These are phyloP conservation scores for Chironex yamaguchii DNA, from an alignment of 30 jellyfish, hydroid and myxozoan species.

Conservation along the genomic window DNA sequence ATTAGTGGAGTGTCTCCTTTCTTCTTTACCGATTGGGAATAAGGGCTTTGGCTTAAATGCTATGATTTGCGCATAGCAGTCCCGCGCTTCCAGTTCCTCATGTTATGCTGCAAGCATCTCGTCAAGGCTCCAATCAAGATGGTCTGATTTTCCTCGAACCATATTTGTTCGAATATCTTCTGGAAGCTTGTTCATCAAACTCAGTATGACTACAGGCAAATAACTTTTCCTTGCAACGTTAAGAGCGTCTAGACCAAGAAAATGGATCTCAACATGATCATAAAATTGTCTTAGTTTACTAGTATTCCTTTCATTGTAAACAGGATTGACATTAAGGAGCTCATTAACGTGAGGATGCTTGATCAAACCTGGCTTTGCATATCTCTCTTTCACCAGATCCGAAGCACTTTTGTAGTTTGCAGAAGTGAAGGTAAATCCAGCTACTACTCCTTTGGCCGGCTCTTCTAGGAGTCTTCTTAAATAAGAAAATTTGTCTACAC, in stretches of 20 bases:
- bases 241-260: background rate
- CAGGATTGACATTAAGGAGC: background rate
- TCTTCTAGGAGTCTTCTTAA: conserved; percentile 43
- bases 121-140: too few relatives aligned
- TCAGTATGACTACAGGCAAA: too few relatives aligned
- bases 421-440: conserved; percentile 18
- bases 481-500: conserved; percentile 42
- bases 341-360: conserved; percentile 4
- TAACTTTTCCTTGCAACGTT: too few relatives aligned
- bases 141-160: too few relatives aligned
- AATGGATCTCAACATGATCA: conserved; percentile 14
- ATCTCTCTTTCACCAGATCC: background rate
- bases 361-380: conserved; percentile 3
- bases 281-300: background rate
- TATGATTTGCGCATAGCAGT: too few relatives aligned
- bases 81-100: too few relatives aligned
- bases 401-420: conserved; percentile 16
- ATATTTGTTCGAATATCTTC: too few relatives aligned
- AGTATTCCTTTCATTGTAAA: background rate
- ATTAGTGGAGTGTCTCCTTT: too few relatives aligned
- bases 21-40: too few relatives aligned
- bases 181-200: too few relatives aligned
- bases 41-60: too few relatives aligned
- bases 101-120: too few relatives aligned
- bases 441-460: conserved; percentile 49